Percentiles rank a stretch among this genome's conserved stretches.
These are phyloP conservation scores for Heliconius congener DNA, from an alignment of 1,140 invertebrate genomes.

Conservation along the genomic window DNA sequence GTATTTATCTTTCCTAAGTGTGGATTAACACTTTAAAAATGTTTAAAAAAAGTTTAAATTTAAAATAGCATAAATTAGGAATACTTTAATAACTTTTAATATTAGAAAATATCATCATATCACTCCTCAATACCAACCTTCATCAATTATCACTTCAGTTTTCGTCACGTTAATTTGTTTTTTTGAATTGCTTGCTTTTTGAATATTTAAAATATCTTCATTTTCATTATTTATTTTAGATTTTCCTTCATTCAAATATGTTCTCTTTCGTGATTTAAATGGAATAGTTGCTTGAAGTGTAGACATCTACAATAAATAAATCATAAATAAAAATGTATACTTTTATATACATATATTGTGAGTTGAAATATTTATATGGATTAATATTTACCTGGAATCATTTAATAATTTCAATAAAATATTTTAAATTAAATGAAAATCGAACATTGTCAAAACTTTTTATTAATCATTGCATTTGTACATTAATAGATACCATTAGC, in stretches of 20 bases:
- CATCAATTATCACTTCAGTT: conserved; percentile 2
- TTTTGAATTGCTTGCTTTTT: conserved; percentile 39
- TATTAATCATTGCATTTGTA: conserved; percentile 27
- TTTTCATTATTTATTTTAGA: conserved; percentile 57
- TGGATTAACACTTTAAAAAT: too few species aligned
- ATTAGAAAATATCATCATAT: too few species aligned
- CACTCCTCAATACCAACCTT: conserved; percentile 3
- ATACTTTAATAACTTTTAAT: too few species aligned
- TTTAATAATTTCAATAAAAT: background rate
- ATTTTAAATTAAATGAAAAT: conserved; percentile 19
- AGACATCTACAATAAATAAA: conserved; percentile 60
- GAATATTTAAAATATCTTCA: conserved; percentile 56
- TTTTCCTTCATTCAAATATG: conserved; percentile 48
- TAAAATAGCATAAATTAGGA: too few species aligned
- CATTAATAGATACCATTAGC: conserved; percentile 10
- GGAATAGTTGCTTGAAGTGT: conserved; percentile 65
- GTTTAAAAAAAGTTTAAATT: too few species aligned
- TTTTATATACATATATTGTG: background rate
- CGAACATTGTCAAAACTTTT: conserved; percentile 20
- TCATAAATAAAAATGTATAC: background rate
- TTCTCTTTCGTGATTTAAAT: conserved; percentile 71
- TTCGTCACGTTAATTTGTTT: conserved; percentile 35
- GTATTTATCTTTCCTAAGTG: too few species aligned
- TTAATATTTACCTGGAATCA: conserved; percentile 2
- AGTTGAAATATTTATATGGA: background rate